Conservation (phyloP, 2,797 vertebrate genomes). For the Mastacembelus armatus region DNA sequence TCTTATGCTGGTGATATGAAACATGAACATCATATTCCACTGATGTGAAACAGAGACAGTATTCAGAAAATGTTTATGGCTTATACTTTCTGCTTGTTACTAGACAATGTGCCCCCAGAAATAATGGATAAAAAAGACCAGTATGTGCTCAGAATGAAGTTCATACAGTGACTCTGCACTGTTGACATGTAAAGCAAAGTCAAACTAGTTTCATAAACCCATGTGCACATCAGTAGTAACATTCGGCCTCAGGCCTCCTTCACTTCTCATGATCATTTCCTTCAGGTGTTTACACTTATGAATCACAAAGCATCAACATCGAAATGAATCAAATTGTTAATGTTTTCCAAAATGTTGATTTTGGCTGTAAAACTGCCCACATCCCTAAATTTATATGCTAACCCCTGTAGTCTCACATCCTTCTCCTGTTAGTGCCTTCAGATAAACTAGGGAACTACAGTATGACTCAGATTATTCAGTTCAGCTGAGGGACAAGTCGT, state of each 20-base stretch:
- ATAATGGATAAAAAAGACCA: too few species aligned
- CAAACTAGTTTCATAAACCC: conserved; percentile 1
- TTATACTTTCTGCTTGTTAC: too few species aligned
- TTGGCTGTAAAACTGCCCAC: conserved; percentile 20
- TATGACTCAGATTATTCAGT: conserved; percentile 23
- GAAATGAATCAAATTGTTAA: conserved; percentile 39
- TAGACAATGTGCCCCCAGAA: too few species aligned
- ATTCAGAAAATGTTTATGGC: too few species aligned
- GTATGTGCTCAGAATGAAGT: too few species aligned
- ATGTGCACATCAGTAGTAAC: conserved; percentile 10
- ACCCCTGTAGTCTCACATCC: conserved; percentile 13
- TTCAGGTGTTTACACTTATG: conserved; percentile 44
- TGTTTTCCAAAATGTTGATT: conserved; percentile 29
- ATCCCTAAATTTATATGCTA: neutral
- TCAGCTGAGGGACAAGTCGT: conserved; percentile 28
- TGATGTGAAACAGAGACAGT: too few species aligned
- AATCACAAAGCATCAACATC: conserved; percentile 39
- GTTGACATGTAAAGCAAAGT: neutral
- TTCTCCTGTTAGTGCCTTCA: conserved; percentile 33
- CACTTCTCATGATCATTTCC: conserved; percentile 30
- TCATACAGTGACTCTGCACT: neutral
- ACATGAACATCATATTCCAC: too few species aligned
- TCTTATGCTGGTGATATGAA: too few species aligned
- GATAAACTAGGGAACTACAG: conserved; percentile 16
- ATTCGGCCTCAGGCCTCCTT: conserved; percentile 28